Evolutionary conservation across 2,113 vertebrate species (phyloP).

Genomic region (Hylia prasina): DNA sequence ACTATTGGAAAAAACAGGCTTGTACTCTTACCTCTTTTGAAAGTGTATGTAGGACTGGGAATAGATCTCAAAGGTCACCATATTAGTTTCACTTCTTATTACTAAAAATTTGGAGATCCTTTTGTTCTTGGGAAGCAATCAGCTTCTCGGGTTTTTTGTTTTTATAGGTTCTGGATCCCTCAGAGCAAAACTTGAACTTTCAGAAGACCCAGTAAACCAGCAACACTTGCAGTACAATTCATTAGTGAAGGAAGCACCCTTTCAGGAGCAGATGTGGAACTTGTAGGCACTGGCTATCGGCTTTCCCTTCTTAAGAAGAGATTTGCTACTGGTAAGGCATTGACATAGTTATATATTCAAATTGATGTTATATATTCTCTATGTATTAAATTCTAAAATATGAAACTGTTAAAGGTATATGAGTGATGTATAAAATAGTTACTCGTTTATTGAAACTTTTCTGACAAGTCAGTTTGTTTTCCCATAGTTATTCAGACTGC

Average conservation of each 20-base stretch:
- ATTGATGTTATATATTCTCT: background rate
- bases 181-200: constrained; percentile 95
- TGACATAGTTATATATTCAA: background rate
- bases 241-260: constrained; percentile 90
- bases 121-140: background rate
- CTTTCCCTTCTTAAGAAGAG: constrained; percentile 95
- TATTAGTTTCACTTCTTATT: background rate
- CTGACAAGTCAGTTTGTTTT: background rate
- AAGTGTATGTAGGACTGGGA: background rate
- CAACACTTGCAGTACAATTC: constrained; percentile 93
- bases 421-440: background rate
- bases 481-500: background rate
- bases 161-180: constrained; percentile 87
- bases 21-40: background rate
- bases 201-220: constrained; percentile 88
- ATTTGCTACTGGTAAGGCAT: constrained; percentile 87
- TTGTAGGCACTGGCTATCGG: constrained; percentile 88
- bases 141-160: background rate
- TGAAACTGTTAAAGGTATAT: background rate
- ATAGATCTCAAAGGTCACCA: background rate
- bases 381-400: background rate
- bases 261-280: constrained; percentile 90
- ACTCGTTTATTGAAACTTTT: background rate
- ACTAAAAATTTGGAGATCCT: background rate
- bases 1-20: background rate